Percentiles rank a stretch among this genome's conserved stretches.
These are phyloP conservation scores for Mastomys coucha DNA, from an alignment of 2,113 vertebrate species.

Conservation along the genomic window DNA sequence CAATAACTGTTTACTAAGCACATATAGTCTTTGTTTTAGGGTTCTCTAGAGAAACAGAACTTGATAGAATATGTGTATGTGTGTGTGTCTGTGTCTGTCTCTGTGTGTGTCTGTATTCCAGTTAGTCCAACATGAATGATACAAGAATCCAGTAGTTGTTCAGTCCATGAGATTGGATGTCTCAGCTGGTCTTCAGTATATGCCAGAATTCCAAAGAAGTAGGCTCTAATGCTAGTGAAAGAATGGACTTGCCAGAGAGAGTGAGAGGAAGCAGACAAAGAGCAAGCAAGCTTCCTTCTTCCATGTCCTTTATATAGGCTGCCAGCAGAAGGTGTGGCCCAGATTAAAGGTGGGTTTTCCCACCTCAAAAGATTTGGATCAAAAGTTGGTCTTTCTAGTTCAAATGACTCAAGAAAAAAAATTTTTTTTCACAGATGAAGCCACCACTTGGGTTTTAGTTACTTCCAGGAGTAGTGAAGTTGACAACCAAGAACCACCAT, in stretches of 20 bases:
- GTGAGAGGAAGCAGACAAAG: neutral
- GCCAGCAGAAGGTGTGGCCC: neutral
- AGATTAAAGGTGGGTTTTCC: neutral
- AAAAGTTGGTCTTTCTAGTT: neutral
- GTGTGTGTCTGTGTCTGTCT: too few species aligned
- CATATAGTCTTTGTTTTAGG: neutral
- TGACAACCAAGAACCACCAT: neutral
- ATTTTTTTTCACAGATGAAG: neutral
- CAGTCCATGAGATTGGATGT: neutral
- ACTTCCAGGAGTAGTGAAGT: neutral
- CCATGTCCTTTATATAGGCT: neutral
- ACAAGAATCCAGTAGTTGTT: neutral
- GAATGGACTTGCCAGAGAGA: neutral
- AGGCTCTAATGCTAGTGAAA: neutral
- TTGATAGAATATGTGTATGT: neutral
- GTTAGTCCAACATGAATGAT: neutral
- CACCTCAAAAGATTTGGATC: neutral
- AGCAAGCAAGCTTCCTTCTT: neutral
- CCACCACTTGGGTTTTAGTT: neutral
- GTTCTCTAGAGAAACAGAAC: neutral
- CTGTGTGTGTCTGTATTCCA: neutral
- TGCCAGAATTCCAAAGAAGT: neutral
- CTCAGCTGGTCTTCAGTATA: neutral
- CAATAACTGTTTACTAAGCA: constrained; percentile 28
- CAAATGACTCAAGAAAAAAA: neutral